Conservation (phyloP, 2,797 vertebrate species). For the Hozukius guyotensis region DNA sequence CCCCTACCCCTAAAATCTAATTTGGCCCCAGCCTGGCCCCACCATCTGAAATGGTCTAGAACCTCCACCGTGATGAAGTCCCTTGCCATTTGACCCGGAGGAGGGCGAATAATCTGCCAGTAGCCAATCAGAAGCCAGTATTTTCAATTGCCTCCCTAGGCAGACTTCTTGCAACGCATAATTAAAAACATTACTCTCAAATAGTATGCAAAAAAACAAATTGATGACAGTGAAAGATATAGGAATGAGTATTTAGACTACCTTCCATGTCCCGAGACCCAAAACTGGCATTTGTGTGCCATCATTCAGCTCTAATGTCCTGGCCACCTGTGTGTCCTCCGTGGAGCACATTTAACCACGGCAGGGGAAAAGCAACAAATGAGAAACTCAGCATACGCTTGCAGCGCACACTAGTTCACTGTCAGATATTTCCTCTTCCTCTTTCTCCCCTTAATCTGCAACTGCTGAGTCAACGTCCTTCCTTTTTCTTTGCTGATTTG, state of each 20-base stretch:
- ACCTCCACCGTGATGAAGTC: background rate
- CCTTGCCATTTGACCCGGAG: background rate
- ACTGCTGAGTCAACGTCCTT: conserved; percentile 49
- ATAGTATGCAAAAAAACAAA: background rate
- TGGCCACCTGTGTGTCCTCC: conserved; percentile 50
- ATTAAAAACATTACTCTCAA: background rate
- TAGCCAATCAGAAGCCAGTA: background rate
- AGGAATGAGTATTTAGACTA: conserved; percentile 31
- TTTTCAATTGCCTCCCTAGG: background rate
- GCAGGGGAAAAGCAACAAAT: background rate
- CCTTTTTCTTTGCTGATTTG: conserved; percentile 33
- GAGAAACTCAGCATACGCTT: background rate
- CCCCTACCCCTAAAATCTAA: too few relatives aligned
- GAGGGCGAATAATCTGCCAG: background rate
- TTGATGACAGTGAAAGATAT: background rate
- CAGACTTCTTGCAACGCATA: background rate
- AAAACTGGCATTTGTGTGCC: conserved; percentile 79
- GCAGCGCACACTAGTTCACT: background rate
- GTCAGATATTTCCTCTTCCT: conserved; percentile 50
- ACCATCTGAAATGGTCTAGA: background rate
- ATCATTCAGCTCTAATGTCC: conserved; percentile 76
- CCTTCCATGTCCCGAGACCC: conserved; percentile 86
- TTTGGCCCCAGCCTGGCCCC: too few relatives aligned
- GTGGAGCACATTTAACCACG: background rate
- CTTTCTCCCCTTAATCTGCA: conserved; percentile 9